A percentile compares a stretch with the other conserved stretches of the same genome.
Conservation (phyloP, 2,888 invertebrate species). For the Calameuta idolon region DNA sequence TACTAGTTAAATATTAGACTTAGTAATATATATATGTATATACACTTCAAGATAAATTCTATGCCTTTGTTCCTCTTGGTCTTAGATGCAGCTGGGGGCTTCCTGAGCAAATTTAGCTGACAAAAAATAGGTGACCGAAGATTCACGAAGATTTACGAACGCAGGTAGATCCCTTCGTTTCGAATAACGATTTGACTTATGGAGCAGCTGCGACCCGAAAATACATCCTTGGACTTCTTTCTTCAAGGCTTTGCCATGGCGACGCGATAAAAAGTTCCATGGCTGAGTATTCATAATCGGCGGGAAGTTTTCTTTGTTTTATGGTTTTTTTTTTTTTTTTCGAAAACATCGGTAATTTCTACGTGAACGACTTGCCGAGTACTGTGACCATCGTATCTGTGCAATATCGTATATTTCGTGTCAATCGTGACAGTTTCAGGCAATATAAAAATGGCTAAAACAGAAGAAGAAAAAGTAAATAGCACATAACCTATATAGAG, state of each 20-base stretch:
- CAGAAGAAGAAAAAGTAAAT: no score
- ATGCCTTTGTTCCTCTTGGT: not conserved
- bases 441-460: no score
- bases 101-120: not conserved
- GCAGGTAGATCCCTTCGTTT: not conserved
- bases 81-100: not conserved
- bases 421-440: not conserved
- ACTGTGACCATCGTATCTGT: not conserved
- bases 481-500: not conserved
- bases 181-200: not conserved
- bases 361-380: not conserved
- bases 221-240: constrained; percentile 4
- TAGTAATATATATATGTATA: not conserved
- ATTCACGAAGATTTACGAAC: not conserved
- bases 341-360: not conserved
- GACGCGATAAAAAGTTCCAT: not conserved
- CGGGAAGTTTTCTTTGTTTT: not conserved
- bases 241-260: not conserved
- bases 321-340: no score
- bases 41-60: not conserved
- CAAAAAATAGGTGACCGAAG: not conserved
- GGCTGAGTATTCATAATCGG: not conserved
- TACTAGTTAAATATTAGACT: not conserved
- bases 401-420: not conserved
- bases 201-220: constrained; percentile 3